Base-by-base conservation (phyloP, 1,140 invertebrate genomes). In the Drosophila tropicalis region DNA sequence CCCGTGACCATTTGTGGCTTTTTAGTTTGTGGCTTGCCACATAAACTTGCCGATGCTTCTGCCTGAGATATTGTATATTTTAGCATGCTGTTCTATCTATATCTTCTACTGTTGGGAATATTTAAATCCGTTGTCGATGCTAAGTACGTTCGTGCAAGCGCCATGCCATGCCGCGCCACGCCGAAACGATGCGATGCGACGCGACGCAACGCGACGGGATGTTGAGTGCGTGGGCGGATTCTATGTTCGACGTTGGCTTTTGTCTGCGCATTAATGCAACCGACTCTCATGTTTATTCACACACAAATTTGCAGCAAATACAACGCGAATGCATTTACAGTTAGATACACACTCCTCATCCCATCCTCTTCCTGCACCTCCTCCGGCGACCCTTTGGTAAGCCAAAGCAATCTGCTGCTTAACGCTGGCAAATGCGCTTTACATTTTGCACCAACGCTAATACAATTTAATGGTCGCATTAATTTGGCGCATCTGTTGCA, bases 401-500 rank as follows among this genome's bases (percentile, higher is more conserved):
- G 60, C 72, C 74, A 72, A 68, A 76, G 73, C 73, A 70, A 79
- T 67, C 77, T 70, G 78, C 76, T 70, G 44, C 44, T 51, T 51
- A 51, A 51, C 44, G 44, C 44, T 51, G 66, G 82, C 66, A 81
- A 86, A 86, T 86, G 78, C 82, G 82, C 82, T 86, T 86, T 86
- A 86, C 82, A 86, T 86, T 86, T 83, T 71, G 80, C 84, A 89
- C 84, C 44, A 51, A 84, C 84, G 84, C 84, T 87, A 87, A 87
- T 87, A 87, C 84, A 87, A 87, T 87, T 87, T 87, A 87, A 87
- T 87, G 84, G 80, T 89, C 80, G 84, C 84, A 87, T 87, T 87
- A 89, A 87, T 87, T 87, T 87, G 84, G 84, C 84, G 84, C 84
- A 87, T 87, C 84, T 87, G 84, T 87, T 87, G 84, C 84, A 87